Evolutionary conservation across 2,888 invertebrate genomes (phyloP).

Genomic region (Tipula lateralis): DNA sequence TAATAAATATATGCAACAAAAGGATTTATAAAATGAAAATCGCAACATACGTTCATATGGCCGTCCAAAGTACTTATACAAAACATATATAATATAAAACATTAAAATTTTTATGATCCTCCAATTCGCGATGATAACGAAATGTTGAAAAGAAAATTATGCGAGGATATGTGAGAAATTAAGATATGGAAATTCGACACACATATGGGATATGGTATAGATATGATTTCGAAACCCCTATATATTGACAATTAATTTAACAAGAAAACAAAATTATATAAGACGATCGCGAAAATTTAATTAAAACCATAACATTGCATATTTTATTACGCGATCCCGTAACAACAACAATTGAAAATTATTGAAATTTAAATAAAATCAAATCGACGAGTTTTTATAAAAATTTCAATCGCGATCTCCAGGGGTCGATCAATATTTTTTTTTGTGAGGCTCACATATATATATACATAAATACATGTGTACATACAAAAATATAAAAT

Average conservation of each 20-base stretch:
- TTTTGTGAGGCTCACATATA: neutral
- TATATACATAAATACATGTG: neutral
- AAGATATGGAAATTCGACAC: neutral
- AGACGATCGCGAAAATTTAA: neutral
- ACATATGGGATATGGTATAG: neutral
- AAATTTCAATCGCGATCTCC: neutral
- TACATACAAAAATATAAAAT: neutral
- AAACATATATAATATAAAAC: neutral
- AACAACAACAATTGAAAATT: neutral
- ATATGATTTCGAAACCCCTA: neutral
- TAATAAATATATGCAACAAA: neutral
- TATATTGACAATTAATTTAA: neutral
- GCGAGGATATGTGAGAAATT: neutral
- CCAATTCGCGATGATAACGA: neutral
- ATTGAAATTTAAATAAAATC: conserved; percentile 9
- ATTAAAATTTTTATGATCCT: neutral
- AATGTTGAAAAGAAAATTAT: neutral
- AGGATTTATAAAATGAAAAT: neutral
- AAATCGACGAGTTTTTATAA: neutral
- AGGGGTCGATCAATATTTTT: neutral
- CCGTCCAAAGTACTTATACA: neutral
- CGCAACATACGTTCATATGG: neutral
- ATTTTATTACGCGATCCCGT: neutral
- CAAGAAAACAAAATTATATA: neutral
- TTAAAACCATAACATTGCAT: neutral